Evolutionary conservation across 1,140 invertebrate genomes (phyloP), one percentile per base, ranked within the genome.

Genomic region (Hylaeus volcanicus): DNA sequence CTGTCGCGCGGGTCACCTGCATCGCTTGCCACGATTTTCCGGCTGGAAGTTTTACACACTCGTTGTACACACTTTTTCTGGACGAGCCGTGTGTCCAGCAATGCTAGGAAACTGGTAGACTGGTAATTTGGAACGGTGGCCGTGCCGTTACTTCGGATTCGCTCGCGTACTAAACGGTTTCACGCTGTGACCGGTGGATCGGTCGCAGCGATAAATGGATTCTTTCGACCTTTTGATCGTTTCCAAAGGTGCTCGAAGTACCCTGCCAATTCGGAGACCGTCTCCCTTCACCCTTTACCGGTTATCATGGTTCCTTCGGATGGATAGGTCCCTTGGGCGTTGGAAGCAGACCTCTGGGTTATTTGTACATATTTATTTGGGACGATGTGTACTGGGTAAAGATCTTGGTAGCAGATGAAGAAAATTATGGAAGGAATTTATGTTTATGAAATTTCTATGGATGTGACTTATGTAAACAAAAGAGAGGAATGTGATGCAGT

Each of bases 61-160:
- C 56, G 41, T 61, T 61, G 39, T 43, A 64, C 61, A 64, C 61
- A 41, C 12, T 72, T 70, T 76, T 58, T 37, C 39, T 1, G n/a
- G 15, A 6, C 11, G 58, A 8, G 12, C 5, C 45, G 15, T 14
- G 37, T 48, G 14, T 39, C 5, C 41, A 1, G 41, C 26, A 26
- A 26, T 26, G 26, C 26, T 26, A 11, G 1, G 9, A 72, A 51
- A 68, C 66, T 75, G 61, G 64, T 61, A 61, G 55, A 37, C 71
- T 68, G 55, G 48, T 68, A 68, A 80, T 80, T 80, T 68, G 53
- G 61, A 61, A 41, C 26, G 70, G 37, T 48, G 65, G 26, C 15
- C 64, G 41, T 15, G 60, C 45, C 41, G 43, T 51, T 76, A 26
- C 14, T 60, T 56, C 55, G 55, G 26, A 51, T 51, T 39, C 65